Evolutionary conservation across 2,888 invertebrate species (phyloP), one percentile per base, ranked within the genome.

Genomic region (Reticulitermes lucifugus): DNA sequence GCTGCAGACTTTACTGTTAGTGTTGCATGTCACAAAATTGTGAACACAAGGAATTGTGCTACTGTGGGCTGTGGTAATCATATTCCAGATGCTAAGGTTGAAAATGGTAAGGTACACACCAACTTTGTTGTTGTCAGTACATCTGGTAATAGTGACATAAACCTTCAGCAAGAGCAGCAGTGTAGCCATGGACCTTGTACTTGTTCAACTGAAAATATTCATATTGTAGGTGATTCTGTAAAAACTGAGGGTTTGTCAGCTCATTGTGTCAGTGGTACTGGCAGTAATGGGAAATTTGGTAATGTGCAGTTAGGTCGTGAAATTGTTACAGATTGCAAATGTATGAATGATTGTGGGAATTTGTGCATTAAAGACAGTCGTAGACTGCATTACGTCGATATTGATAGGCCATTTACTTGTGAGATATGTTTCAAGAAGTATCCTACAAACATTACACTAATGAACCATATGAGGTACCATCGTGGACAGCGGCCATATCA

Each of bases 391-490:
- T 75, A 75, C 7, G 73, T 75, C 18, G 83, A 75, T 59, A 55
- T 46, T 7, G 51, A 73, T 46, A 65, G 75, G 41, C 43, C 75
- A 2, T 59, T 83, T n/a, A 73, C 75, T 10, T 83, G 83, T 35
- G 83, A 85, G 41, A 75, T 85, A 7, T 85, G 85, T 25, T 59
- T 75, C 21, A 87, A 85, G 80, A 85, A 85, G n/a, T 87, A 85
- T 46, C 83, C 87, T 9, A 86, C 85, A 7, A 84, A 84, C 25
- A 83, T 85, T 22, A 70, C 85, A 9, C 80, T 87, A 60, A 82
- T 86, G 51, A 86, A 86, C 55, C 87, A 88, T 80, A 86, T 87
- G 51, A 84, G 87, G 77, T 87, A 86, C 81, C 87, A 87, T 79
- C 79, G 83, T n/a, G 86, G 86, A 71, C 79, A 84, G 25, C 86